Percentiles rank a stretch among this genome's conserved stretches.
Conservation (phyloP, 2,888 invertebrate genomes). For the Hydropsyche betteni region DNA sequence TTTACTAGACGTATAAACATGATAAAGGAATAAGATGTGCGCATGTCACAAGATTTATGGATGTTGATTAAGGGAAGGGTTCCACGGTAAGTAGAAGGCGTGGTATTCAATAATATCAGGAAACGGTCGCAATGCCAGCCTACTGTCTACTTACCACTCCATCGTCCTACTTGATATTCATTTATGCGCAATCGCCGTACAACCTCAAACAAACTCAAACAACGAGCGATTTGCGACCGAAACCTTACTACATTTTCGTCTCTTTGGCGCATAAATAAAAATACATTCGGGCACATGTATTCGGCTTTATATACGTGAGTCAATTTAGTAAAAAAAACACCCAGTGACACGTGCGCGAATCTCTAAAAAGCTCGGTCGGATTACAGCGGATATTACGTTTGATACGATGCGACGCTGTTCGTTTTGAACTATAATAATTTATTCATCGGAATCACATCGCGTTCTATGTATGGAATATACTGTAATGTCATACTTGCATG, state of each 20-base stretch:
- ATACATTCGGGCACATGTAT: no score
- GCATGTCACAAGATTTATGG: slow-evolving; percentile 53
- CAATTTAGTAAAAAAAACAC: no score
- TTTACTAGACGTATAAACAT: background rate
- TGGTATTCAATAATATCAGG: slow-evolving; percentile 43
- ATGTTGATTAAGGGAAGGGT: slow-evolving; percentile 44
- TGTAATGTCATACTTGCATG: slow-evolving; percentile 16
- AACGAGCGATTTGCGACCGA: slow-evolving; percentile 33
- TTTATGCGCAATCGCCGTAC: slow-evolving; percentile 42
- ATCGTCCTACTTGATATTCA: slow-evolving; percentile 42
- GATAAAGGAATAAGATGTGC: slow-evolving; percentile 41
- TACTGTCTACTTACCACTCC: slow-evolving; percentile 8
- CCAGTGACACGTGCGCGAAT: no score
- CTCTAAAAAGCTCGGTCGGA: slow-evolving; percentile 4
- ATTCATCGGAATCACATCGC: no score
- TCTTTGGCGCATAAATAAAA: no score
- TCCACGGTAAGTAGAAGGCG: slow-evolving; percentile 34
- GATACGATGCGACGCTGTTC: slow-evolving; percentile 10
- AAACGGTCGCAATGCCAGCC: slow-evolving; percentile 14
- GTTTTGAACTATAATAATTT: background rate
- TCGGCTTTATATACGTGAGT: no score
- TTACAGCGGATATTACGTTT: slow-evolving; percentile 5
- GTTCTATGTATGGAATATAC: background rate
- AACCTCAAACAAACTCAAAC: slow-evolving; percentile 37
- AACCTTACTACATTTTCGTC: no score